These are phyloP conservation scores for Abramis brama DNA, from an alignment of 2,113 vertebrate species.

Conservation along the genomic window DNA sequence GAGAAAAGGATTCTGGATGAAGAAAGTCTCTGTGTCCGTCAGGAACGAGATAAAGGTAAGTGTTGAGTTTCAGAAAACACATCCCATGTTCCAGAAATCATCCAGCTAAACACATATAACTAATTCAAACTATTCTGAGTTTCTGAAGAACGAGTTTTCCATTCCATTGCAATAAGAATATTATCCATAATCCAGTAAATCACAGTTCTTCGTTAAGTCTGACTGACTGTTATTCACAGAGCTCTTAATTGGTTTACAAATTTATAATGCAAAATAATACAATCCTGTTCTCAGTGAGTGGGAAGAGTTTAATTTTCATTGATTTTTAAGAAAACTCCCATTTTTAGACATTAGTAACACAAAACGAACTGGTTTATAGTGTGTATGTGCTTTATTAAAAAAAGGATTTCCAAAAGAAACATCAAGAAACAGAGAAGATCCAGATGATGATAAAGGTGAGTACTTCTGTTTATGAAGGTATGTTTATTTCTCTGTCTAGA, in stretches of 20 bases:
- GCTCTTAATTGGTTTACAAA: constrained; percentile 47
- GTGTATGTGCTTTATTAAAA: no score
- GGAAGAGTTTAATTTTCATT: constrained; percentile 36
- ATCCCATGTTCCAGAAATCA: background rate
- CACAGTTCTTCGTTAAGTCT: constrained; percentile 46
- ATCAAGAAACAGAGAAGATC: no score
- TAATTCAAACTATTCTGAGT: constrained; percentile 14
- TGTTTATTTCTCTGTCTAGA: no score
- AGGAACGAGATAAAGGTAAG: no score
- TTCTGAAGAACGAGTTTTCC: constrained; percentile 29
- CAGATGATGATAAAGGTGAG: no score
- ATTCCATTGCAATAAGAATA: constrained; percentile 37
- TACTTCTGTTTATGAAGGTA: no score
- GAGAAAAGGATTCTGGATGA: background rate
- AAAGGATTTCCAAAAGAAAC: no score
- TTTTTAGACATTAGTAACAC: background rate
- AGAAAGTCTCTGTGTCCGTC: no score
- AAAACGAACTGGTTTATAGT: background rate
- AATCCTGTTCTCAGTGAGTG: constrained; percentile 39
- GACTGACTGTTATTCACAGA: constrained; percentile 50
- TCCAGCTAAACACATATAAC: background rate
- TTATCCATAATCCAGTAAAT: constrained; percentile 52
- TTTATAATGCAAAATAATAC: constrained; percentile 9
- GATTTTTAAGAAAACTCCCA: background rate
- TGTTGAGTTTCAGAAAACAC: background rate